Base-by-base conservation (phyloP, 2,888 invertebrate genomes). In the Mythimna albipuncta region DNA sequence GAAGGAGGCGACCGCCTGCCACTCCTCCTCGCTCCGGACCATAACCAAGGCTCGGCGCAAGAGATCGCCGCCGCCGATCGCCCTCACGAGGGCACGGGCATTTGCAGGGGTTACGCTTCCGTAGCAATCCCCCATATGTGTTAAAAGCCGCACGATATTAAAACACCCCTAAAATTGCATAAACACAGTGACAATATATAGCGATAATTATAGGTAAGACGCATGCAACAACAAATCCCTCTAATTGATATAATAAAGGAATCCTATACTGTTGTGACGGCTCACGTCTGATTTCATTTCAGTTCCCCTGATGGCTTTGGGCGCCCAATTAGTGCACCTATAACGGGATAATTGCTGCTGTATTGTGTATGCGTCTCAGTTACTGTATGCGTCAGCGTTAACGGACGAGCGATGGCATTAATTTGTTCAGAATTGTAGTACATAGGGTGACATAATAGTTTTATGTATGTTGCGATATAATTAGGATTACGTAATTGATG, bases 311-410 rank as follows among this genome's bases (percentile, higher is more conserved):
- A 41, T 50, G 7, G 41, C 7, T 38, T 13, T 32, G 13, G 19
- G 32, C n/a, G 13, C 6, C 19, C 32, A 58, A 76, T 77, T 67
- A 77, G 32, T 67, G 41, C 68, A 41, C 16, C 75, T 63, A 54
- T 13, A 6, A 9, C 19, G 35, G 16, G 16, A 50, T 26, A 35
- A 44, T 21, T 35, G 19, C 2, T 9, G 35, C 4, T 9, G 16
- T 19, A 2, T 16, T 32, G 32, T 57, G 32, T 32, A 9, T 19
- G 10, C 3, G 41, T 16, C 13, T 70, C 16, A 32, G 11, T 3
- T 47, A 57, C 3, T 13, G n/a, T 47, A 10, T 6, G 26, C 19
- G n/a, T 16, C n/a, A 59, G 5, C 1, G 32, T 21, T 21, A 13
- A 5, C 44, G 11, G 35, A 16, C 21, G 5, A 52, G 13, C 19